Conservation (phyloP, 2,113 vertebrate species). For the Cinclus mexicanus region DNA sequence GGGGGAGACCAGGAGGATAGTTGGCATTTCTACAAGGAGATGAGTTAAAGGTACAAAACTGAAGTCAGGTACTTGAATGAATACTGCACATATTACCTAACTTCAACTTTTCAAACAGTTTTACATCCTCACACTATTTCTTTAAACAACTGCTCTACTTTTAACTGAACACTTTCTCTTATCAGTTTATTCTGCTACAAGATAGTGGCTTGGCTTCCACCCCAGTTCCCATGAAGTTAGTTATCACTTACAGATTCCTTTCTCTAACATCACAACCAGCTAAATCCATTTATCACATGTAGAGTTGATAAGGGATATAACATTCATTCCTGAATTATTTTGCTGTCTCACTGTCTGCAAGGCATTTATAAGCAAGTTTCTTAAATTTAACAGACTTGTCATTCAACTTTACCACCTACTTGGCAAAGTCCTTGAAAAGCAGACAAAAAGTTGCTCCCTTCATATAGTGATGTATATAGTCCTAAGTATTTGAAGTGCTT, state of each 20-base stretch:
- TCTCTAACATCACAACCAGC: not conserved
- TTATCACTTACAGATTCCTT: not conserved
- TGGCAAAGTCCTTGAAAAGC: not conserved
- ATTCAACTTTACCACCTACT: not conserved
- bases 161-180: not conserved
- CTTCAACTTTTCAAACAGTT: not conserved
- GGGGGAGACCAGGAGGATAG: not conserved
- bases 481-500: not conserved
- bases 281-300: not conserved
- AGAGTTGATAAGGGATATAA: not conserved
- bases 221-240: not conserved
- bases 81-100: not conserved
- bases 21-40: not conserved
- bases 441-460: not conserved
- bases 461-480: not conserved
- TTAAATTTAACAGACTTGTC: not conserved
- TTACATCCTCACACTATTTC: not conserved
- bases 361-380: not conserved
- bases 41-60: not conserved
- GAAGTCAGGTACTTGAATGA: not conserved
- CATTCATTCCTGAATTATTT: not conserved
- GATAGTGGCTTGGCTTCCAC: constrained; percentile 12
- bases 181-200: constrained; percentile 30
- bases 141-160: constrained; percentile 11
- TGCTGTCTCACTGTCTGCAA: not conserved